Percentiles rank a stretch among this genome's conserved stretches.
phyloP scores from a whole-genome alignment of 2,113 vertebrate species.

The Varanus salvator region DNA sequence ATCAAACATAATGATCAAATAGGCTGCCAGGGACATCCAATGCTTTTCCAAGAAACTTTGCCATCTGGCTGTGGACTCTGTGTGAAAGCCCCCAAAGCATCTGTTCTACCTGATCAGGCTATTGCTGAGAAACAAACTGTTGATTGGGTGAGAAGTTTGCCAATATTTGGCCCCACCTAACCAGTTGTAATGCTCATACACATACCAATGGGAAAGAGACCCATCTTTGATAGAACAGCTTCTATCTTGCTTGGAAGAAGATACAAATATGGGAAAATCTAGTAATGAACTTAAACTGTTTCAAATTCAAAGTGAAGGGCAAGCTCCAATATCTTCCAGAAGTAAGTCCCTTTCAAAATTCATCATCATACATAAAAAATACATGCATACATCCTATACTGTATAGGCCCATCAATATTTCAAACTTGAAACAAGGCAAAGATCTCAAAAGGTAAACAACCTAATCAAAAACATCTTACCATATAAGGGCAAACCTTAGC shows the following conservation, averaged over 20 bases:
- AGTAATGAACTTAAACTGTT: neutral
- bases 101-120: neutral
- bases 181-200: no score
- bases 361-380: neutral
- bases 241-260: neutral
- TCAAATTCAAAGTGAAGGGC: neutral
- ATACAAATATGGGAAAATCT: neutral
- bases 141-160: neutral
- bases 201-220: neutral
- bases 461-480: constrained; percentile 81
- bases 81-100: neutral
- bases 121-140: neutral
- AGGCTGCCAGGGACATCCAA: neutral
- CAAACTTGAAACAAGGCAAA: constrained; percentile 37
- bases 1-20: neutral
- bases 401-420: neutral
- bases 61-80: neutral
- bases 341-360: neutral
- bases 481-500: constrained; percentile 98
- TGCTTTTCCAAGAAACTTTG: neutral
- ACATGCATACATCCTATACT: neutral
- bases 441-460: constrained; percentile 40
- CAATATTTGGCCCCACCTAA: neutral
- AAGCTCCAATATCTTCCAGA: neutral
- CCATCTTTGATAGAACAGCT: neutral